Evolutionary conservation across 2,113 vertebrate genomes (phyloP), one percentile per base, ranked within the genome.

Genomic region (Nycticryphes semicollaris): DNA sequence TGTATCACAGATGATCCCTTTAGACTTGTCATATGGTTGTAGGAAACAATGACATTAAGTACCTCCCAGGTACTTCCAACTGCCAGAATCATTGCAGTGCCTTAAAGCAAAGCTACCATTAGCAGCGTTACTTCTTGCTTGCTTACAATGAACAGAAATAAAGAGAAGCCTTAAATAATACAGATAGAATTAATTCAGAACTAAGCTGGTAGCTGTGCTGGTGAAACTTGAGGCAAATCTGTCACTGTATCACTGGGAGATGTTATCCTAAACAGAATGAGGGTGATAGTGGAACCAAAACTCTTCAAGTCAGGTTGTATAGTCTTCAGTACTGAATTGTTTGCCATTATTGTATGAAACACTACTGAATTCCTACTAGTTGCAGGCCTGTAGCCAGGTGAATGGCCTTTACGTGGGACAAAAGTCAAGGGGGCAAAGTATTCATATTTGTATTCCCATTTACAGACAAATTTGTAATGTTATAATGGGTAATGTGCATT

Each of bases 381-480:
- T 91, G 35, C 28, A 59, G 37, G 23, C 47, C 30, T 70, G 30
- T 28, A 84, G 35, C 6, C 62, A 57, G 39, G 35, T 79, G 37
- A 72, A 73, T 1, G 4, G 18, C 9, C 16, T 7, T 4, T 30
- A 60, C 1, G 0, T 43, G 12, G 19, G 43, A 24, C 37, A 66
- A 45, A 89, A 81, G 6, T 64, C 69, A 62, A 88, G 31, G 33
- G 9, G 57, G 8, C 17, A 70, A 83, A 77, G 28, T 74, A 66
- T 77, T 87, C 33, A 20, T 84, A 21, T 19, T 3, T 62, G 14
- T 47, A 45, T 45, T 45, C 47, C 47, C 19, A 47, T 47, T 91
- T 79, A 14, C 37, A 27, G 51, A 24, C 23, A 41, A 72, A 89
- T 60, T 45, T 25, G 24, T 66, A 43, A 24, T 24, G 22, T 28